phyloP scores from a whole-genome alignment of 1,140 invertebrate genomes.

The Panagrolaimus sp. region DNA sequence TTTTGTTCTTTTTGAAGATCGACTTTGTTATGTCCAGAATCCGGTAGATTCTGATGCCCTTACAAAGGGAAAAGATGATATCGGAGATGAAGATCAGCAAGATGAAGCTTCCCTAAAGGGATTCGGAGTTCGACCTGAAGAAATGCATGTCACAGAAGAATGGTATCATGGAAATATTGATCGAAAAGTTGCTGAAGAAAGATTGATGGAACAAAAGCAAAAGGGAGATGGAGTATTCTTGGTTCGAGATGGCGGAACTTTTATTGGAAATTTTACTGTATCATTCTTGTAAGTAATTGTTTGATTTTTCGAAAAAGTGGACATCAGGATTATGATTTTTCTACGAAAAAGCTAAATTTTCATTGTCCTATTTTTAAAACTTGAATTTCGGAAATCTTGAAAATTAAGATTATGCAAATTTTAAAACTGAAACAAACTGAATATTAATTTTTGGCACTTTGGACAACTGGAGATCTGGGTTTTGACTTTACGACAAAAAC shows the following conservation, averaged over 20 bases:
- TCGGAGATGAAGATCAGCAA: slow-evolving; percentile 46
- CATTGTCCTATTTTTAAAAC: no score
- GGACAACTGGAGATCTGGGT: no score
- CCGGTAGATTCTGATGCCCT: slow-evolving; percentile 32
- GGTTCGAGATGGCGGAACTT: slow-evolving; percentile 55
- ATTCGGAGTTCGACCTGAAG: slow-evolving; percentile 54
- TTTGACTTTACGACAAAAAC: no score
- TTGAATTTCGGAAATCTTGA: no score
- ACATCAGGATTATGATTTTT: no score
- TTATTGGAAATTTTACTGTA: slow-evolving; percentile 58
- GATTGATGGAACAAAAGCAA: slow-evolving; percentile 42
- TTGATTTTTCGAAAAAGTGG: neutral
- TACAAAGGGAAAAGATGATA: slow-evolving; percentile 31
- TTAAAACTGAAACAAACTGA: no score
- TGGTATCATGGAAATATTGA: slow-evolving; percentile 58
- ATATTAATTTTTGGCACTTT: no score
- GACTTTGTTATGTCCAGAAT: slow-evolving; percentile 46
- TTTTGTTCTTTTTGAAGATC: slow-evolving; percentile 54
- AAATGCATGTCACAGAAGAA: slow-evolving; percentile 58
- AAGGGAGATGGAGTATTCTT: slow-evolving; percentile 56
- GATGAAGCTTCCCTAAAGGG: slow-evolving; percentile 17
- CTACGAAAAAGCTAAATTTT: no score
- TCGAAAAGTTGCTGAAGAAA: slow-evolving; percentile 49
- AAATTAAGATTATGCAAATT: no score
- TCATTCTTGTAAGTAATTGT: slow-evolving; percentile 50